Evolutionary conservation across 2,888 invertebrate species (phyloP).

Genomic region (Oasisia sp.): DNA sequence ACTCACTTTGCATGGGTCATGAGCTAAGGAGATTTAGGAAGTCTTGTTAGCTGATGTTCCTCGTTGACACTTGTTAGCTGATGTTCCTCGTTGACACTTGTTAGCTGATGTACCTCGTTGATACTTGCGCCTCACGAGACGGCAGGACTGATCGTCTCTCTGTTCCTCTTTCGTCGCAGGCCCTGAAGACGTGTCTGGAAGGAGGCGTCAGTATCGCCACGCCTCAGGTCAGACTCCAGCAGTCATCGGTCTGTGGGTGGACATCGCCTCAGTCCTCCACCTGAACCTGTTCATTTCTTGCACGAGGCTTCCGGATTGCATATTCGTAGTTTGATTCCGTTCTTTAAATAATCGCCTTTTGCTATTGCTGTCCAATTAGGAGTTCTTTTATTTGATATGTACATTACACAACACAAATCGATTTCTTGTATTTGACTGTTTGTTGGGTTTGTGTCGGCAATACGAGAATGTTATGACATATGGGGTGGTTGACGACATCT

Average conservation of each 20-base stretch:
- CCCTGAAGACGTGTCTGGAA: constrained; percentile 84
- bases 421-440: background rate
- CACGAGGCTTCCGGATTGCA: background rate
- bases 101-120: too few relatives aligned
- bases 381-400: too few relatives aligned
- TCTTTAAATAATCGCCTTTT: background rate
- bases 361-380: too few relatives aligned
- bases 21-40: too few relatives aligned
- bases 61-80: too few relatives aligned
- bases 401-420: background rate
- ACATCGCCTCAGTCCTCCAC: background rate
- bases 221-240: constrained; percentile 71
- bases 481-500: too few relatives aligned
- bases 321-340: background rate
- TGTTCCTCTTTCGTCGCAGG: constrained; percentile 67
- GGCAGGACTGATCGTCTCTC: background rate
- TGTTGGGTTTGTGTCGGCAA: background rate
- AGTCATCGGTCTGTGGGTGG: background rate
- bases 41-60: too few relatives aligned
- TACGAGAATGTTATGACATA: background rate
- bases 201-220: constrained; percentile 89
- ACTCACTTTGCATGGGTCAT: too few relatives aligned
- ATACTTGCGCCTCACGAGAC: too few relatives aligned
- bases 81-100: too few relatives aligned
- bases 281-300: background rate